phyloP scores from a whole-genome alignment of 2,888 invertebrate species.

The Drosophila birchii region DNA sequence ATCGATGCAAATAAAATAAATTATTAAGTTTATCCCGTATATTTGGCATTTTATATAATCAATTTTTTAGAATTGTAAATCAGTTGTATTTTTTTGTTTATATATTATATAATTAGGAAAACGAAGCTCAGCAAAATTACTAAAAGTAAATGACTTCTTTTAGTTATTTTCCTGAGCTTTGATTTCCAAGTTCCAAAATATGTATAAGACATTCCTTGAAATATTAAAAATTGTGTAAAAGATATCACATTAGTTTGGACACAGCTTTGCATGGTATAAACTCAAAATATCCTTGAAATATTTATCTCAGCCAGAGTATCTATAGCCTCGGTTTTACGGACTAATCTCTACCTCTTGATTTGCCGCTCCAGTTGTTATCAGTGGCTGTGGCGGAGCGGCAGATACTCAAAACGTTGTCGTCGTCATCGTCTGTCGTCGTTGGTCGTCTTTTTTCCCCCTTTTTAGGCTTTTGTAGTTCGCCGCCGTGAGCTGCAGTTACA shows the following conservation, averaged over 20 bases:
- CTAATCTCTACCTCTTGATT: conserved; percentile 46
- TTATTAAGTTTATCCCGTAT: neutral
- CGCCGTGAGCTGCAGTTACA: conserved; percentile 57
- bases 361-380: conserved; percentile 75
- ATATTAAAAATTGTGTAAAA: too few species aligned
- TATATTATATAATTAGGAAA: too few species aligned
- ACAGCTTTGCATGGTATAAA: neutral
- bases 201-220: too few species aligned
- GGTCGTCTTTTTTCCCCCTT: conserved; percentile 12
- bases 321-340: neutral
- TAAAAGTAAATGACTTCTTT: too few species aligned
- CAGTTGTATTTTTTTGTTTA: too few species aligned
- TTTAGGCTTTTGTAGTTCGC: conserved; percentile 64
- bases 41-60: neutral
- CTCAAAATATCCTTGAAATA: neutral
- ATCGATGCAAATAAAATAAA: neutral
- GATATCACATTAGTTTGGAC: too few species aligned
- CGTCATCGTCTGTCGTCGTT: conserved; percentile 45
- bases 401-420: conserved; percentile 66
- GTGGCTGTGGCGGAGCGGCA: conserved; percentile 56
- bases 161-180: too few species aligned
- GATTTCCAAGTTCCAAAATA: too few species aligned
- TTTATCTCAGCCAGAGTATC: conserved; percentile 11
- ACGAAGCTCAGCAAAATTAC: too few species aligned
- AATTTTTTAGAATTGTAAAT: neutral